Base-by-base conservation (phyloP, 1,140 invertebrate genomes). In the Vollenhovia emeryi region DNA sequence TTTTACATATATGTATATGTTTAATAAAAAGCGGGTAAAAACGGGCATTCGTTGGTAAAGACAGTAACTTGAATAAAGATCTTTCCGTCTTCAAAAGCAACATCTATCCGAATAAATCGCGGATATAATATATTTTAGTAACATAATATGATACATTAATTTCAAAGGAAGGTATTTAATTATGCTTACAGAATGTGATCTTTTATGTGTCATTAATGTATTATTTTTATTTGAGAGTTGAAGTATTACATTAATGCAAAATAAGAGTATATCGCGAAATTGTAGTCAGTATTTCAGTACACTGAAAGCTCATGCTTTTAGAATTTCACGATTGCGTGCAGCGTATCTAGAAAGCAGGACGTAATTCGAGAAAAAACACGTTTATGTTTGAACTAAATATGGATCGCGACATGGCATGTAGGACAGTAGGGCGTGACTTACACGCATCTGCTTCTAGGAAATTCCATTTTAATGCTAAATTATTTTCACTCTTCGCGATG, bases 321-420 rank as follows among this genome's bases (percentile, higher is more conserved):
- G 24, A 71, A 57, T n/a, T 57, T 55, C 15, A 68, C 33, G 66
- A 55, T 82, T 57, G 78, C 78, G 78, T 82, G 78, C 36, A 18
- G 13, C 78, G 66, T 82, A 82, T 82, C 78, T 82, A 24, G 50
- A 57, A 55, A 71, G 21, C 50, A 43, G 30, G 43, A 30, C 50
- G 36, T 69, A 80, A 80, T 69, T 71, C 13, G 27, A 57, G 52
- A 80, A 80, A 66, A 71, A 82, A 59, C 78, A 82, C 36, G 13
- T 71, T 80, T 71, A 80, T 57, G 24, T 82, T 82, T 71, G 48
- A 57, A 71, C 64, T 82, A 71, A 79, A 79, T 79, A 79, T 79
- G 76, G 36, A 59, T 82, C 13, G 50, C 24, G 36, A 55, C 50
- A 59, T 27, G 60, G 27, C 66, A 82, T 57, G 36, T 71, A 71